phyloP scores from a whole-genome alignment of 2,113 vertebrate species.

The Camarhynchus parvulus region DNA sequence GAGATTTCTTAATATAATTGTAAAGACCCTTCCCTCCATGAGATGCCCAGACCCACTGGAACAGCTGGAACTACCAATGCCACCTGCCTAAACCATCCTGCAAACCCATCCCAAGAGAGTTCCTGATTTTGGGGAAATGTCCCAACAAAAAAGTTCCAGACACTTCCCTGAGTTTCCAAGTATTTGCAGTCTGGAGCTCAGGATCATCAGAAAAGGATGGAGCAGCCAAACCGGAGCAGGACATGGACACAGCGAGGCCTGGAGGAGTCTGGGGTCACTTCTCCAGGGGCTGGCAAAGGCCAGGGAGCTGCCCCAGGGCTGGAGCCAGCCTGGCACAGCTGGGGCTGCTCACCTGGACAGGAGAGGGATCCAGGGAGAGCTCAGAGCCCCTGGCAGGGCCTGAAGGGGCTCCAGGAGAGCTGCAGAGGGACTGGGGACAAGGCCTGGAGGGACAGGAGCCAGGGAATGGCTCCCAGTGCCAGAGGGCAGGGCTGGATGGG shows the following conservation, averaged over 20 bases:
- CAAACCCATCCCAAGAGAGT: rapidly evolving
- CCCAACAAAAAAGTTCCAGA: neutral
- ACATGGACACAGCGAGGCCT: rapidly evolving
- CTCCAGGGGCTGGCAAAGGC: neutral
- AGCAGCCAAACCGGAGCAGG: neutral
- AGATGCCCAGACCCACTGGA: neutral
- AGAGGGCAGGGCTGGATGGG: neutral
- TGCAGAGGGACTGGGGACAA: neutral
- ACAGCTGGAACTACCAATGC: neutral
- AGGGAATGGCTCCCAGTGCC: neutral
- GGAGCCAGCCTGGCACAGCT: neutral
- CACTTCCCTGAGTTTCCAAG: neutral
- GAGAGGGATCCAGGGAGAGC: neutral
- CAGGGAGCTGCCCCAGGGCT: neutral
- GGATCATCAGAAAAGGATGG: neutral
- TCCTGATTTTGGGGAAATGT: neutral
- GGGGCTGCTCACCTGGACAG: neutral
- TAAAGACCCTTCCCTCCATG: neutral
- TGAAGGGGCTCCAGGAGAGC: neutral
- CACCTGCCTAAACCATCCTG: neutral
- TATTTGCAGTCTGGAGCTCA: neutral
- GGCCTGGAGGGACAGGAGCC: neutral
- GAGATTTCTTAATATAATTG: too few relatives aligned
- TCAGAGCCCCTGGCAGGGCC: neutral
- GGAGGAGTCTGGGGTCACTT: rapidly evolving